Conservation (phyloP, 2,888 invertebrate genomes). For the Chloroclysta siterata region DNA sequence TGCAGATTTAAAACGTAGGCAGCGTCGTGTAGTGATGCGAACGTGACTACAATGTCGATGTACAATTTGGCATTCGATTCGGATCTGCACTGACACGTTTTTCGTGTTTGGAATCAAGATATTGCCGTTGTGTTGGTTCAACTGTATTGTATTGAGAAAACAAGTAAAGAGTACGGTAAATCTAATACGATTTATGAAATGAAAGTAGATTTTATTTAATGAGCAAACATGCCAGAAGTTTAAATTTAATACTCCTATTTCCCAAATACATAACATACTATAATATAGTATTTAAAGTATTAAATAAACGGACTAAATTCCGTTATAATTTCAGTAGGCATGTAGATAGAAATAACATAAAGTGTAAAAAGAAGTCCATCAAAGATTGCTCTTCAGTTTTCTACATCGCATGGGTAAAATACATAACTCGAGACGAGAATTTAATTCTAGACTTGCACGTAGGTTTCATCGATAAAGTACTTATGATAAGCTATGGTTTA, state of each 20-base stretch:
- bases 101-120: conserved; percentile 59
- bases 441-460: neutral
- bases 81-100: conserved; percentile 57
- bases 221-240: neutral
- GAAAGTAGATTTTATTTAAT: conserved; percentile 15
- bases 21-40: conserved; percentile 54
- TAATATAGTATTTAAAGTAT: no score
- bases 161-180: conserved; percentile 11
- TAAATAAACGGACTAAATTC: no score
- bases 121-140: conserved; percentile 43
- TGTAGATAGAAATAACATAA: neutral
- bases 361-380: neutral
- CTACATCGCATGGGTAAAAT: no score
- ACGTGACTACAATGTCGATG: conserved; percentile 67
- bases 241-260: neutral
- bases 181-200: conserved; percentile 13
- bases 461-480: conserved; percentile 20
- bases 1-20: conserved; percentile 45
- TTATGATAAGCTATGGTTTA: neutral
- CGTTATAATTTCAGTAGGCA: neutral
- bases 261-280: neutral
- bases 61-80: conserved; percentile 52
- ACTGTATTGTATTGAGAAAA: conserved; percentile 45
- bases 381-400: neutral
- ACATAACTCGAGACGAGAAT: neutral